Conservation (phyloP, 2,113 vertebrate species). For the Ammodytes marinus region DNA sequence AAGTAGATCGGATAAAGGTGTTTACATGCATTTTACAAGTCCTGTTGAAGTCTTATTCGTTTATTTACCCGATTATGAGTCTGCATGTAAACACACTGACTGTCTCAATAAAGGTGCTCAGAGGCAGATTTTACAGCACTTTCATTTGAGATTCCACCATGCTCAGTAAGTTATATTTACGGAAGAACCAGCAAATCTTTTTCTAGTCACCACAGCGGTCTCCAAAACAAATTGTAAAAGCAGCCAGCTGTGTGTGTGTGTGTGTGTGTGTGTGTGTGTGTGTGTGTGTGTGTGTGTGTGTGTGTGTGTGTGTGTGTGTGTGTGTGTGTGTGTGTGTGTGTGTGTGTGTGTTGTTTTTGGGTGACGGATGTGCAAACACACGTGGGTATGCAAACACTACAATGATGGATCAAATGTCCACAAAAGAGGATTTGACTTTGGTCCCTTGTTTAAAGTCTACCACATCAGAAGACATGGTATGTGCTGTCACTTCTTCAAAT, state of each 20-base stretch:
- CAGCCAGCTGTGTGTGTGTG: background rate
- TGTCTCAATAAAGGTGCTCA: no score
- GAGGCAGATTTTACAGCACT: background rate
- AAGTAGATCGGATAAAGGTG: no score
- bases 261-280: background rate
- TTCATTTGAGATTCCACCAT: background rate
- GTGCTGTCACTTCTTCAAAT: slow-evolving; percentile 14
- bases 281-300: background rate
- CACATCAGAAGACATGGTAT: slow-evolving; percentile 29
- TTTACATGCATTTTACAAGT: no score
- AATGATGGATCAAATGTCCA: slow-evolving; percentile 68
- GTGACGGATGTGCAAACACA: background rate
- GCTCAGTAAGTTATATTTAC: background rate
- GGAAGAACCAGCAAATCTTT: background rate
- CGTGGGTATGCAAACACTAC: slow-evolving; percentile 22
- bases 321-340: background rate
- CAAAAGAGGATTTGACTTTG: slow-evolving; percentile 73
- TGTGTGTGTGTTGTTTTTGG: background rate
- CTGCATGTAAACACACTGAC: no score
- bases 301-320: background rate
- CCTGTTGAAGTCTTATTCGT: no score
- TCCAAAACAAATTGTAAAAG: background rate
- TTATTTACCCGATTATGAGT: no score
- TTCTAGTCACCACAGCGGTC: background rate
- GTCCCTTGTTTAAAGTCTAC: slow-evolving; percentile 64